A percentile compares a stretch with the other conserved stretches of the same genome.
These are phyloP conservation scores for Platanista minor DNA, from an alignment of 2,113 vertebrate genomes.

Conservation along the genomic window DNA sequence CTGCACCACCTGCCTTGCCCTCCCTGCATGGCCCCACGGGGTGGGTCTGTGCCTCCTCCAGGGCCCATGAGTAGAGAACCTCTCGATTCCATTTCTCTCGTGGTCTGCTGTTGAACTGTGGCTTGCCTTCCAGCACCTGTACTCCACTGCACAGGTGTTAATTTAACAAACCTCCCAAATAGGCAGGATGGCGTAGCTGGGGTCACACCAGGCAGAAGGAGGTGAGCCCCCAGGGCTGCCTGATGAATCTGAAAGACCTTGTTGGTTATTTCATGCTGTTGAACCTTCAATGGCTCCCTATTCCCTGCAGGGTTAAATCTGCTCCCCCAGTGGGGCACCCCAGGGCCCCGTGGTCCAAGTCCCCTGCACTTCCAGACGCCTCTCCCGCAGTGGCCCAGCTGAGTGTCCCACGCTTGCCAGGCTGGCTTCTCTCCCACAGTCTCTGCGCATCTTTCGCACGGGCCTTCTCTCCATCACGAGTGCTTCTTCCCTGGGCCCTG, in stretches of 20 bases:
- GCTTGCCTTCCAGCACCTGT: fast-evolving
- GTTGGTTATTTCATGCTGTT: fast-evolving
- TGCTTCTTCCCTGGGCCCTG: background rate
- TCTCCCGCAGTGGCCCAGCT: background rate
- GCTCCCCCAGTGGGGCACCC: fast-evolving
- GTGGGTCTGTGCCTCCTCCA: background rate
- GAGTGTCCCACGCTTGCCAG: background rate
- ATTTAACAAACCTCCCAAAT: fast-evolving
- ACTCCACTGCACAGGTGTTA: background rate
- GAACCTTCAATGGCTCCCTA: background rate
- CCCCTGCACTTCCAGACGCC: fast-evolving
- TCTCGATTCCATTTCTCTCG: fast-evolving
- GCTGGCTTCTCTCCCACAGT: too few relatives aligned
- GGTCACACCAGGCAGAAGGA: background rate
- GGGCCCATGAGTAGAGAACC: fast-evolving
- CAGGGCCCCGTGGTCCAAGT: background rate
- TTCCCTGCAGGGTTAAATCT: background rate
- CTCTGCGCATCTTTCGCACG: background rate
- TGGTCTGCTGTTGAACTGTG: fast-evolving
- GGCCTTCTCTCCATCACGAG: fast-evolving
- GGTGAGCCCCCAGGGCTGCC: background rate
- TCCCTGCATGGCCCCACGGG: fast-evolving
- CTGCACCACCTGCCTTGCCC: background rate
- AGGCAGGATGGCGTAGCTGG: fast-evolving
- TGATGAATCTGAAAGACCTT: fast-evolving